Conservation (phyloP, 2,888 invertebrate species). For the Brenthis hecate region DNA sequence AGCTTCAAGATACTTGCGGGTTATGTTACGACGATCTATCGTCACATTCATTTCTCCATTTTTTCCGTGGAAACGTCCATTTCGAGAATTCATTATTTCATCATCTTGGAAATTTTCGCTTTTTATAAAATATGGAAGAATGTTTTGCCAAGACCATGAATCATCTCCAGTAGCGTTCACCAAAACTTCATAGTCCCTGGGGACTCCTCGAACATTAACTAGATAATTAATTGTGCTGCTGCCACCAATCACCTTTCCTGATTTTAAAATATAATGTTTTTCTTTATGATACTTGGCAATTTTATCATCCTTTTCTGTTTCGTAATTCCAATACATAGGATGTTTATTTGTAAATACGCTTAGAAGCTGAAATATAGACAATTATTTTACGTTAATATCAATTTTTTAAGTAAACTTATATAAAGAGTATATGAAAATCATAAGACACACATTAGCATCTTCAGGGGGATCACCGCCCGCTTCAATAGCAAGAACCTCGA, state of each 20-base stretch:
- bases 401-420: too few relatives aligned
- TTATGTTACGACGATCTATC: slow-evolving; percentile 41
- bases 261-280: slow-evolving; percentile 54
- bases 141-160: slow-evolving; percentile 77
- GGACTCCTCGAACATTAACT: slow-evolving; percentile 75
- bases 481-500: slow-evolving; percentile 46
- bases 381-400: not conserved
- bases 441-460: slow-evolving; percentile 45
- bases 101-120: slow-evolving; percentile 60
- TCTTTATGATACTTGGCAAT: slow-evolving; percentile 59
- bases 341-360: slow-evolving; percentile 24
- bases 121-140: slow-evolving; percentile 71
- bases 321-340: slow-evolving; percentile 33
- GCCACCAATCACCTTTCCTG: slow-evolving; percentile 84
- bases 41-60: slow-evolving; percentile 65
- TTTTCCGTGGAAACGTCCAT: slow-evolving; percentile 54
- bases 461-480: slow-evolving; percentile 50
- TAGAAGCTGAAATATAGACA: slow-evolving; percentile 15
- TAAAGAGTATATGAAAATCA: too few relatives aligned
- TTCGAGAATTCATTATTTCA: slow-evolving; percentile 37
- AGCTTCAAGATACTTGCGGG: slow-evolving; percentile 51
- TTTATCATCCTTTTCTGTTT: slow-evolving; percentile 52
- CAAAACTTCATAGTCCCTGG: slow-evolving; percentile 75
- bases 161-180: slow-evolving; percentile 62
- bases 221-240: slow-evolving; percentile 77